Evolutionary conservation across 1,140 invertebrate species (phyloP).

Genomic region (Meloidogyne floridensis): DNA sequence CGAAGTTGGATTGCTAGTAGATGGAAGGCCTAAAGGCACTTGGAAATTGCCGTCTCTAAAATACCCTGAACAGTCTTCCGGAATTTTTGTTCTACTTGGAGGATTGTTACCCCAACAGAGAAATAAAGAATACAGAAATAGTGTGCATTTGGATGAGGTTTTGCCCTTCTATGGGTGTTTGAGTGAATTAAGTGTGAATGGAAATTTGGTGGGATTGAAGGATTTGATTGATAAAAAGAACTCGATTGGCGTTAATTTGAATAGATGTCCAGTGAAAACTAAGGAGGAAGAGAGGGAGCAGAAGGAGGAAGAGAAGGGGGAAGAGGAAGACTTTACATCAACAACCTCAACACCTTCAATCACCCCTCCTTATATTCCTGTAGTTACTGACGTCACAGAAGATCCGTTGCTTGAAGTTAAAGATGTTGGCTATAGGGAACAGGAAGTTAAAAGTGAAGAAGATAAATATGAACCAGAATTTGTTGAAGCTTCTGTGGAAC

Average conservation of each 20-base stretch:
- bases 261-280: not conserved
- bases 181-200: constrained; percentile 22
- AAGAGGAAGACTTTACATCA: no score
- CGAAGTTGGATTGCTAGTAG: constrained; percentile 2
- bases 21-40: constrained; percentile 10
- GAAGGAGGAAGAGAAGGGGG: not conserved
- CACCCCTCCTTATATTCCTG: not conserved
- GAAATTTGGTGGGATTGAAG: not conserved
- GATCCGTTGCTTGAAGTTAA: constrained; percentile 3
- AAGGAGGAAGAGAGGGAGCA: not conserved
- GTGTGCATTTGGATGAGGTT: not conserved
- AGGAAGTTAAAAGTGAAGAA: not conserved
- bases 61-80: not conserved
- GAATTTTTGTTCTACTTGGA: constrained; percentile 9
- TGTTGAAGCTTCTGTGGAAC: constrained; percentile 11
- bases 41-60: constrained; percentile 5
- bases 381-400: not conserved
- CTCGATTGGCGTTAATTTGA: constrained; percentile 16
- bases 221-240: constrained; percentile 7
- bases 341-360: not conserved
- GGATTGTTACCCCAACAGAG: constrained; percentile 10
- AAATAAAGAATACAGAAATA: not conserved
- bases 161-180: constrained; percentile 21
- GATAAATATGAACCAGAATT: not conserved
- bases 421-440: not conserved